Evolutionary conservation across 2,888 invertebrate species (phyloP).

Genomic region (Heliconius erato): DNA sequence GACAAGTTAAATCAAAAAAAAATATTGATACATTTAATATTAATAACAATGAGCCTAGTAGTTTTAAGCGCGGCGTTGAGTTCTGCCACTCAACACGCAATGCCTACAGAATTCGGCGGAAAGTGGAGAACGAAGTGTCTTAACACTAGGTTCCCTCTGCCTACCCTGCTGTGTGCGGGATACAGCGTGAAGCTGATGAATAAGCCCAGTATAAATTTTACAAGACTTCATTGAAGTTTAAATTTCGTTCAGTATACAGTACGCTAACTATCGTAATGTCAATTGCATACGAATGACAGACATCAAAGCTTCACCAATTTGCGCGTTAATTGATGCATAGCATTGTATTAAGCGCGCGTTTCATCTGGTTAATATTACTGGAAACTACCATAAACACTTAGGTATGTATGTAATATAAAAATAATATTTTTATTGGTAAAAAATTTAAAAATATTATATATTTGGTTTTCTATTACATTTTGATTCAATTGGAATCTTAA

Average conservation of each 20-base stretch:
- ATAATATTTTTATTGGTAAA: background rate
- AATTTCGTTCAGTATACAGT: background rate
- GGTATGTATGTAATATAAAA: background rate
- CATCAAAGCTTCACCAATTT: conserved; percentile 28
- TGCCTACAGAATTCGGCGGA: no score
- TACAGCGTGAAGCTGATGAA: background rate
- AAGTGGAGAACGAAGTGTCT: no score
- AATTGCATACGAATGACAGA: conserved; percentile 18
- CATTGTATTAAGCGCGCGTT: conserved; percentile 14
- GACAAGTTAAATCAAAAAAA: background rate
- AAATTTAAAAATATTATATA: no score
- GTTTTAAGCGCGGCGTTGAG: no score
- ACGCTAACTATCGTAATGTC: conserved; percentile 8
- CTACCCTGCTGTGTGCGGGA: no score
- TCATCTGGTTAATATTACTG: background rate
- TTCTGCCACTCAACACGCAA: no score
- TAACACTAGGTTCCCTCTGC: no score
- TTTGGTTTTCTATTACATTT: no score
- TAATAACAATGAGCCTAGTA: background rate
- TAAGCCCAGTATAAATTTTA: background rate
- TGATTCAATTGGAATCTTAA: no score
- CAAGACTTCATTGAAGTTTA: background rate
- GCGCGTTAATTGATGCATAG: conserved; percentile 25
- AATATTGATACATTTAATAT: background rate
- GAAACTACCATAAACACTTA: background rate